Conservation (phyloP, 64 coral and sea anemone genomes). For the Montipora capricornis region DNA sequence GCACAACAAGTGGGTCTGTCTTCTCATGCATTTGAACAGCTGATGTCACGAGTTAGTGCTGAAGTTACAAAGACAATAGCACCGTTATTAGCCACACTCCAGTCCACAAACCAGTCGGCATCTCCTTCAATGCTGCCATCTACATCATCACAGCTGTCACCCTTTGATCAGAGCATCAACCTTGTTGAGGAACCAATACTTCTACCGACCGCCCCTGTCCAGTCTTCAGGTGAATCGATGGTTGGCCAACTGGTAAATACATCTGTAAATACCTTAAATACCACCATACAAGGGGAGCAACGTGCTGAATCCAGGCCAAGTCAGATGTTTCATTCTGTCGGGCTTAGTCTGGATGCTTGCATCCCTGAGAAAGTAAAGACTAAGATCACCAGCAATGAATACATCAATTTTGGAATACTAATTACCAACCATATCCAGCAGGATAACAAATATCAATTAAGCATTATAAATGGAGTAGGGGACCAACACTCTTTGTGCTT, state of each 20-base stretch:
- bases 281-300: too few species aligned
- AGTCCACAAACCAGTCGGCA: not conserved
- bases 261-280: too few species aligned
- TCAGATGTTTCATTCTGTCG: conserved; percentile 27
- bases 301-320: not conserved
- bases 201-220: not conserved
- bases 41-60: conserved; percentile 3
- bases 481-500: not conserved
- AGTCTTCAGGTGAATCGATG: not conserved
- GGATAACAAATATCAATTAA: not conserved
- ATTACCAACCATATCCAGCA: not conserved
- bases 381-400: conserved; percentile 24
- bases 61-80: conserved; percentile 8
- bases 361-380: not conserved
- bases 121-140: too few species aligned
- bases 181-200: not conserved
- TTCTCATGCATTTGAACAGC: not conserved
- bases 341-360: conserved; percentile 16
- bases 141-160: too few species aligned
- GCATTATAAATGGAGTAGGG: not conserved
- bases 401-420: not conserved
- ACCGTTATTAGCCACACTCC: not conserved
- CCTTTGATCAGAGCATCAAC: too few species aligned
- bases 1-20: not conserved
- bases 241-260: too few species aligned